Percentiles rank a stretch among this genome's conserved stretches.
These are phyloP conservation scores for Harmothoe impar DNA, from an alignment of 2,888 invertebrate genomes.

Conservation along the genomic window DNA sequence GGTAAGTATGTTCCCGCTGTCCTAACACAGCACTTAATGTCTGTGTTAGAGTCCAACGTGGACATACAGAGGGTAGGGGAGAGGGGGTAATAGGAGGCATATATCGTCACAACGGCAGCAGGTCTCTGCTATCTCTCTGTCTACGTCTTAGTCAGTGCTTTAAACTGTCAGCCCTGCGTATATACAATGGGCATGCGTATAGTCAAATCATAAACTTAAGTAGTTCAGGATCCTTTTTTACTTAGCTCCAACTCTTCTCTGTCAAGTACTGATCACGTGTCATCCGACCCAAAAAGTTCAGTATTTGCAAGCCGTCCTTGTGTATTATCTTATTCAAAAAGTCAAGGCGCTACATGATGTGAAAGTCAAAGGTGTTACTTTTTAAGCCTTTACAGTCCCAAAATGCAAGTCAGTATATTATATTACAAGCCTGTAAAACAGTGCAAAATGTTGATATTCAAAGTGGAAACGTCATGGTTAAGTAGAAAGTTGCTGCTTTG, in stretches of 20 bases:
- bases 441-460: not conserved
- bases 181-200: not conserved
- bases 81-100: not conserved
- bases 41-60: not conserved
- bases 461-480: constrained; percentile 1
- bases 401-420: not conserved
- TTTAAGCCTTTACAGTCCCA: not conserved
- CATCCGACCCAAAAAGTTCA: not conserved
- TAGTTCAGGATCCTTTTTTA: not conserved
- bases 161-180: not conserved
- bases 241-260: not conserved
- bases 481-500: not conserved
- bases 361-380: not conserved
- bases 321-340: not conserved
- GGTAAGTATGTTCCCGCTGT: not conserved
- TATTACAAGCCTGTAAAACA: too few relatives aligned
- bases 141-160: constrained; percentile 26
- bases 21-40: not conserved
- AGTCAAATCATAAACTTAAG: not conserved
- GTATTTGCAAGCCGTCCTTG: not conserved
- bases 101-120: constrained; percentile 7
- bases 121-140: not conserved
- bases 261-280: constrained; percentile 19
- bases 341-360: not conserved
- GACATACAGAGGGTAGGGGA: constrained; percentile 26